Conservation (phyloP, 2,113 vertebrate genomes). For the Lota lota region DNA sequence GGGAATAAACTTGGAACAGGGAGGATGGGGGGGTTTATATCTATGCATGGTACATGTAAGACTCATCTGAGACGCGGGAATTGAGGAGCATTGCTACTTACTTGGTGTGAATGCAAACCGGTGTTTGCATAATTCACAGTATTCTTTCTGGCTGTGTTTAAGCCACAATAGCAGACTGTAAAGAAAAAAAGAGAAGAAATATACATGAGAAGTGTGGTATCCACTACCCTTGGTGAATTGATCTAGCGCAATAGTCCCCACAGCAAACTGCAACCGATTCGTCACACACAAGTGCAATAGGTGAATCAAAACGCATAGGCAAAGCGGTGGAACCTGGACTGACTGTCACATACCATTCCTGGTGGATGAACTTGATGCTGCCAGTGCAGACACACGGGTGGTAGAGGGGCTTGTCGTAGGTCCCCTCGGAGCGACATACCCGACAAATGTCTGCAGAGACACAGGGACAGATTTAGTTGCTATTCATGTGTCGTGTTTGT, state of each 20-base stretch:
- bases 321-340: neutral
- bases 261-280: too few relatives aligned
- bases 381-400: conserved; percentile 98
- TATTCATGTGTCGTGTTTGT: too few relatives aligned
- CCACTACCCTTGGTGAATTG: too few relatives aligned
- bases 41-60: neutral
- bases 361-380: conserved; percentile 99
- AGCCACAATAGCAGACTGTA: conserved; percentile 97
- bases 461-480: neutral
- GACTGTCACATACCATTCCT: conserved; percentile 86
- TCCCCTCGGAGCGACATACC: conserved; percentile 96
- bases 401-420: conserved; percentile 92
- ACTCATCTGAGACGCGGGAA: neutral
- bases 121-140: conserved; percentile 99
- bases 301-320: neutral
- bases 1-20: conserved; percentile 84
- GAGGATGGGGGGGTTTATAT: neutral
- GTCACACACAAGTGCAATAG: too few relatives aligned
- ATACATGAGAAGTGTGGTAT: too few relatives aligned
- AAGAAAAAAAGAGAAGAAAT: conserved; percentile 32
- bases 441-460: conserved; percentile 88
- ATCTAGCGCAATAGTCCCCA: too few relatives aligned
- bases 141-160: conserved; percentile 99
- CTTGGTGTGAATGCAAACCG: conserved; percentile 99
- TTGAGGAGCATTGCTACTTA: conserved; percentile 72